These are phyloP conservation scores for Penaeus chinensis DNA, from an alignment of 1,140 invertebrate species.

Conservation along the genomic window DNA sequence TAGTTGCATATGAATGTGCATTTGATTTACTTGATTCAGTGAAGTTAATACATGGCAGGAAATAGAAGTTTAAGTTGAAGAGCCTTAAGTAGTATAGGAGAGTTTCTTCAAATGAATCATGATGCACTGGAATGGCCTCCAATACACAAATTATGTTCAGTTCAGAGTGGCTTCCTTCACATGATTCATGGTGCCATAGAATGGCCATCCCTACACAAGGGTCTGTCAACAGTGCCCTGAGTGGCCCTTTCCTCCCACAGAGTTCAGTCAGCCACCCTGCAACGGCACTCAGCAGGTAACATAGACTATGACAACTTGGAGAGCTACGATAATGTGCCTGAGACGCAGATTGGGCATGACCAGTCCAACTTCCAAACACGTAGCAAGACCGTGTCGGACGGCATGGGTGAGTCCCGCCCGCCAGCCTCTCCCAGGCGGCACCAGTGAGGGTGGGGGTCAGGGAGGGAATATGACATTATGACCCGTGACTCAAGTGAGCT, in stretches of 20 bases:
- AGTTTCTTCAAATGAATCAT: no score
- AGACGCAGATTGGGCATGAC: constrained; percentile 52
- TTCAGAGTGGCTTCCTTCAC: neutral
- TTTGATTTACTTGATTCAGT: no score
- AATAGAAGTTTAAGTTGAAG: no score
- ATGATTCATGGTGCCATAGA: constrained; percentile 13
- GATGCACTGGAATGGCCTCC: neutral
- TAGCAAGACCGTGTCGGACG: constrained; percentile 90
- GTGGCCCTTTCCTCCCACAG: constrained; percentile 46
- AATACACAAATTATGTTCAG: neutral
- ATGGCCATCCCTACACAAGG: constrained; percentile 27
- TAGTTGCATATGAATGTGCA: no score
- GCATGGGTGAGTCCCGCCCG: constrained; percentile 72
- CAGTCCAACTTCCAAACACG: constrained; percentile 77
- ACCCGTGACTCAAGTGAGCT: constrained; percentile 58
- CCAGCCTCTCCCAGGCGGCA: constrained; percentile 44
- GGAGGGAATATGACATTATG: constrained; percentile 51
- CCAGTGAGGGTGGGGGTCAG: constrained; percentile 46
- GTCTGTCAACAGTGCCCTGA: constrained; percentile 44
- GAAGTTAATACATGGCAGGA: no score
- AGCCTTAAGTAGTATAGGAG: no score
- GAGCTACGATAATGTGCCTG: constrained; percentile 66
- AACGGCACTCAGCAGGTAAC: constrained; percentile 88
- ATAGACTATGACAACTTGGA: constrained; percentile 85
- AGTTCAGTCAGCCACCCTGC: constrained; percentile 70